A percentile compares a stretch with the other conserved stretches of the same genome.
These are phyloP conservation scores for Myoxocephalus aenaeus DNA, from an alignment of 2,797 vertebrate species.

Conservation along the genomic window DNA sequence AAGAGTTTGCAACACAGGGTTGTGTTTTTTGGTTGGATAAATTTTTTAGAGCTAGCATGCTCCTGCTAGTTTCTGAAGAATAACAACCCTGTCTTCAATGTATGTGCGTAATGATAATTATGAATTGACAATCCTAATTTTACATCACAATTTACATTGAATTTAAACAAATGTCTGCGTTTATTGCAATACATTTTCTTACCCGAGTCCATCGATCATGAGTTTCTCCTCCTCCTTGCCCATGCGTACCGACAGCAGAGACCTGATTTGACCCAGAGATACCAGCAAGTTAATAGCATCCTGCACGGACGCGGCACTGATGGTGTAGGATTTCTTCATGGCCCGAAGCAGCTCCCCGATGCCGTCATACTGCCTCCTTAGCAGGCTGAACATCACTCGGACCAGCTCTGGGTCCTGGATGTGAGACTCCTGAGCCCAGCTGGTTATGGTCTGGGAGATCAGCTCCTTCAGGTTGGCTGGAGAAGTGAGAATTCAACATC, in stretches of 20 bases:
- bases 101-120: neutral
- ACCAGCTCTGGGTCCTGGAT: constrained; percentile 94
- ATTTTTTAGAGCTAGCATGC: neutral
- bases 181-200: constrained; percentile 48
- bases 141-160: neutral
- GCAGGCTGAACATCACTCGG: constrained; percentile 95
- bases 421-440: constrained; percentile 95
- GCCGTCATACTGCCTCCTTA: constrained; percentile 95
- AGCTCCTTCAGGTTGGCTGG: constrained; percentile 95
- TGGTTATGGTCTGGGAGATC: constrained; percentile 96
- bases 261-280: constrained; percentile 96
- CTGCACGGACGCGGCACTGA: constrained; percentile 92
- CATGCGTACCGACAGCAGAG: constrained; percentile 96
- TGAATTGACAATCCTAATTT: neutral
- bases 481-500: constrained; percentile 15
- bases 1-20: neutral
- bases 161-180: neutral
- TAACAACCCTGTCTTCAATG: neutral
- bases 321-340: constrained; percentile 95
- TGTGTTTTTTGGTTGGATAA: no score
- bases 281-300: constrained; percentile 93
- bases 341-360: constrained; percentile 94
- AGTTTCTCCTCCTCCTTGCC: constrained; percentile 96
- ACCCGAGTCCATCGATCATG: constrained; percentile 99
- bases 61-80: neutral